Base-by-base conservation (phyloP, 2,888 invertebrate genomes). In the Dascillus cervinus region DNA sequence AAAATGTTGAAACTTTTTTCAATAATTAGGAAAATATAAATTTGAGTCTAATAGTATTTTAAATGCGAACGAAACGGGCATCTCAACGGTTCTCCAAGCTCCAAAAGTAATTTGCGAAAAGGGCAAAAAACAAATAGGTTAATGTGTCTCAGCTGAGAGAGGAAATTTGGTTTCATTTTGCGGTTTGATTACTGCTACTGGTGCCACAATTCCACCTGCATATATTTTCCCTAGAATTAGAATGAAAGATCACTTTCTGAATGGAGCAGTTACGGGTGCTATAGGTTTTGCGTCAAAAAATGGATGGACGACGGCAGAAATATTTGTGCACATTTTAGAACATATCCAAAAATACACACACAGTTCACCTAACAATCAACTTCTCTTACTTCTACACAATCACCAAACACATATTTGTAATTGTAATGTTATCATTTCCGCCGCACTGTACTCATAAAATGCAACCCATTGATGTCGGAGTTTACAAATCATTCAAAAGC, bases 371-470 rank as follows among this genome's bases (percentile, higher is more conserved):
- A 44, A 43, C 8, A 37, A 46, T 13, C 46, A 43, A 21, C 23
- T 43, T 13, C 21, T 49, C 5, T 15, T 49, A 1, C n/a, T 51
- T 5, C 22, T 47, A 26, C 46, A 52, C 29, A 52, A 52, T 30
- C 48, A 51, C 25, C 39, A 39, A 27, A 38, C 39, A 6, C 48
- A 49, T 26, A 22, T 40, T 11, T 30, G 51, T 52, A 6, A 44
- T 58, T n/a, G 37, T 50, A 4, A 26, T 52, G 28, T 25, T 55
- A 12, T 39, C 50, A 6, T 48, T 55, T 33, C 49, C 53, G 3
- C 53, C 51, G 3, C 52, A 53, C 24, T 52, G 47, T 38, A 39
- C 43, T 3, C 55, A 54, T 31, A 41, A 43, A 20, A 26, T 53
- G 12, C 51, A 55, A 35, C 55, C 52, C 12, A 24, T 49, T 12